Base-by-base conservation (phyloP, 2,888 invertebrate species). In the Iselma pallidipennis region DNA sequence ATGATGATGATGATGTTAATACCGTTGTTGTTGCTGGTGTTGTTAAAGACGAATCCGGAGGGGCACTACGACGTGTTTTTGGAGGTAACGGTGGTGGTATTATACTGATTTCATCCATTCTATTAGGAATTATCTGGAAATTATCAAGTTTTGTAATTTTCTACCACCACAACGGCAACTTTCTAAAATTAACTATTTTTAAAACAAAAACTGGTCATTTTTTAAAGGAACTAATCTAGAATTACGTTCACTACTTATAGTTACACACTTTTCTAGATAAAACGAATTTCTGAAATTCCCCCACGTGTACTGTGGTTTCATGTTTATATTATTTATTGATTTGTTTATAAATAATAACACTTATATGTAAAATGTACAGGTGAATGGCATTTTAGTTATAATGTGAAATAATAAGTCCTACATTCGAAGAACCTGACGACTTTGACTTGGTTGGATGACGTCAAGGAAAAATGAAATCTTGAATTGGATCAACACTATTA, bases 31-130 rank as follows among this genome's bases (percentile, higher is more conserved):
- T 74, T 68, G 71, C 65, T 65, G 70, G 62, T 66, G 63, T 68
- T 66, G 62, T 68, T 68, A 65, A 67, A 56, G 68, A 66, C 58
- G n/a, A n/a, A n/a, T 67, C 71, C 67, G 74, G 72, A 55, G 73
- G 73, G 63, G 68, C 63, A 45, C 10, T 45, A 58, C 60, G 65
- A 49, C 70, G 66, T 42, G 76, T 76, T 69, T 81, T 83, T 82
- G 85, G 85, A 49, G 87, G 86, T 67, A 87, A 80, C 69, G 87
- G 82, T 70, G 83, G 84, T 67, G 87, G 85, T 74, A 85, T 83
- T 60, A 83, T 76, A 62, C 84, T 81, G 72, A 84, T 81, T 78
- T 85, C 84, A 81, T 86, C 85, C 86, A 86, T 75, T 52, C 14
- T 14, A 51, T 54, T 49, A 52, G 55, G 54, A 58, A 19, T 48